These are phyloP conservation scores for Drosophila kepulauana DNA, from an alignment of 1,140 invertebrate genomes.

Conservation along the genomic window DNA sequence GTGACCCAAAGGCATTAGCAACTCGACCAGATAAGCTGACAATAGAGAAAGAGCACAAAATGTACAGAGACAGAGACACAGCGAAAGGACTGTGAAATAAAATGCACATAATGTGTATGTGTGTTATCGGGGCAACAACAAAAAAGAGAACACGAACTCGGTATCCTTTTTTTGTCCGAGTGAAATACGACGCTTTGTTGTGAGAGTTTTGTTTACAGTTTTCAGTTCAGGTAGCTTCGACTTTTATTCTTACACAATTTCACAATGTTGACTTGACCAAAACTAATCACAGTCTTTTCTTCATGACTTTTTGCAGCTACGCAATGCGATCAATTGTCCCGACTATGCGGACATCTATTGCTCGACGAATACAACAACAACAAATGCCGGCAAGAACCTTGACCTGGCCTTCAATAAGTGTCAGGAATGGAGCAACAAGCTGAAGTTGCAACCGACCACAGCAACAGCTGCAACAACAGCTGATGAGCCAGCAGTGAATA, in stretches of 20 bases:
- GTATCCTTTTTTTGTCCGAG: constrained; percentile 28
- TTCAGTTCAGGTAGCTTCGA: constrained; percentile 19
- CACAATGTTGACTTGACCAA: constrained; percentile 39
- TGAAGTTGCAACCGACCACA: constrained; percentile 43
- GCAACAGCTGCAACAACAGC: constrained; percentile 11
- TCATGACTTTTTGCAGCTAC: constrained; percentile 52
- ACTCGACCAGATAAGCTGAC: constrained; percentile 13
- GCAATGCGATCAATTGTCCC: constrained; percentile 72
- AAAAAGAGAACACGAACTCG: not conserved
- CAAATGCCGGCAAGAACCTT: constrained; percentile 49
- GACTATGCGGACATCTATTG: constrained; percentile 73
- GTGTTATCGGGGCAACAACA: constrained; percentile 33
- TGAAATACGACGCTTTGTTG: constrained; percentile 43
- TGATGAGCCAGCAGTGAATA: constrained; percentile 16
- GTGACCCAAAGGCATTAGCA: constrained; percentile 74
- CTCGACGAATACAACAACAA: constrained; percentile 24
- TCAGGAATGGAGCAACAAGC: constrained; percentile 75
- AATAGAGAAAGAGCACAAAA: constrained; percentile 15
- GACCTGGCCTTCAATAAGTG: constrained; percentile 65
- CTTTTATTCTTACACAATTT: constrained; percentile 4
- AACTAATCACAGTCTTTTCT: constrained; percentile 57
- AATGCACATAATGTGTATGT: constrained; percentile 39
- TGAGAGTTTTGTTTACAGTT: not conserved
- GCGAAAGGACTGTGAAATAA: constrained; percentile 53
- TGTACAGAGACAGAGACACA: constrained; percentile 26